phyloP scores from a whole-genome alignment of 1,140 invertebrate genomes.

The Acromyrmex heyeri region DNA sequence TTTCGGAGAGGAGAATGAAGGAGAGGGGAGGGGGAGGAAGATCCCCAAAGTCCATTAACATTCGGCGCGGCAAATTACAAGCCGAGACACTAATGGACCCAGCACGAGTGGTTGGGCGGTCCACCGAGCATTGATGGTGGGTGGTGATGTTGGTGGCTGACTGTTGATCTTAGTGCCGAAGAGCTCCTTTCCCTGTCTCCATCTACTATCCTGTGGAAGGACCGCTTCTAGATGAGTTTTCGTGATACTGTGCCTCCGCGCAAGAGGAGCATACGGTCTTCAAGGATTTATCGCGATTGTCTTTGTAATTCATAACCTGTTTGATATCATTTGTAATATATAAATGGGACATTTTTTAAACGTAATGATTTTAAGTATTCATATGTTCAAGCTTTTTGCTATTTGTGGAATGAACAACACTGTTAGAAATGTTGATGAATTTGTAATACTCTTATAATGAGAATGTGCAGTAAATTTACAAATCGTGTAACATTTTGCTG shows the following conservation, averaged over 20 bases:
- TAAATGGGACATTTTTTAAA: background rate
- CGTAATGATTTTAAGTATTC: background rate
- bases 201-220: constrained; percentile 33
- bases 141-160: constrained; percentile 70
- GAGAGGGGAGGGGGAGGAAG: background rate
- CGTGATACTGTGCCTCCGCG: constrained; percentile 44
- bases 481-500: no score
- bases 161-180: constrained; percentile 47
- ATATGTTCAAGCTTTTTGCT: background rate
- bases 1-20: background rate
- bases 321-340: background rate
- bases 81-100: constrained; percentile 84
- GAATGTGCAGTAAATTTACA: no score
- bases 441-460: no score
- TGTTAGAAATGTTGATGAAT: background rate
- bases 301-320: background rate
- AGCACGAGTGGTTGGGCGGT: constrained; percentile 75
- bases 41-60: constrained; percentile 84
- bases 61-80: constrained; percentile 87
- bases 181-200: constrained; percentile 37
- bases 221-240: constrained; percentile 66
- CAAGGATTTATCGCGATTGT: constrained; percentile 40
- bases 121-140: constrained; percentile 75
- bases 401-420: background rate
- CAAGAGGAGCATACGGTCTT: constrained; percentile 6